Evolutionary conservation across 2,888 invertebrate species (phyloP).

Genomic region (Andrena praecox): DNA sequence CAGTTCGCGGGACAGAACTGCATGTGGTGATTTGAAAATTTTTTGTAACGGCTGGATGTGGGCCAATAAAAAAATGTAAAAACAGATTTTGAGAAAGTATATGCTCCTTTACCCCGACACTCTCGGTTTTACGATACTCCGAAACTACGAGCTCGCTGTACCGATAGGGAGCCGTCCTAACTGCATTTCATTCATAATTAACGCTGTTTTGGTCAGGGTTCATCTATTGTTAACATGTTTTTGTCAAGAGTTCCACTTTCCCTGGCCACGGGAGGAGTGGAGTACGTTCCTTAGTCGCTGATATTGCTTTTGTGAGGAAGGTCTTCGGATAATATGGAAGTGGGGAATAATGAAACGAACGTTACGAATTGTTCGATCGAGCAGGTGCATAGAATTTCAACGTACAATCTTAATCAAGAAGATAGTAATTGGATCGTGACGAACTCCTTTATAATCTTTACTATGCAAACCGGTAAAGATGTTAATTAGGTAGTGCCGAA

Average conservation of each 20-base stretch:
- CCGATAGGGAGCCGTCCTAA: background rate
- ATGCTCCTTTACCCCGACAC: conserved; percentile 1
- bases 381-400: conserved; percentile 74
- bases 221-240: conserved; percentile 78
- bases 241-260: conserved; percentile 29
- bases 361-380: conserved; percentile 66
- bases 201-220: conserved; percentile 58
- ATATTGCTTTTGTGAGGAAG: background rate
- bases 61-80: conserved; percentile 79
- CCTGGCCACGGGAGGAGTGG: conserved; percentile 1
- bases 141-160: background rate
- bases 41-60: conserved; percentile 78
- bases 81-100: conserved; percentile 25
- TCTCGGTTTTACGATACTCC: background rate
- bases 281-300: conserved; percentile 29
- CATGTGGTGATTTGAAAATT: conserved; percentile 58
- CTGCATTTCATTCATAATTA: conserved; percentile 45
- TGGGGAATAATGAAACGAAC: conserved; percentile 61
- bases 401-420: conserved; percentile 89
- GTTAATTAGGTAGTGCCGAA: background rate
- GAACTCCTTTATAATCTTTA: conserved; percentile 95
- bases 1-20: too few relatives aligned
- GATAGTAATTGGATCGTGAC: conserved; percentile 96
- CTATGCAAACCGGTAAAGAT: conserved; percentile 94
- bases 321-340: conserved; percentile 58